Conservation (phyloP, 2,797 vertebrate species). For the Sarcoramphus papa region DNA sequence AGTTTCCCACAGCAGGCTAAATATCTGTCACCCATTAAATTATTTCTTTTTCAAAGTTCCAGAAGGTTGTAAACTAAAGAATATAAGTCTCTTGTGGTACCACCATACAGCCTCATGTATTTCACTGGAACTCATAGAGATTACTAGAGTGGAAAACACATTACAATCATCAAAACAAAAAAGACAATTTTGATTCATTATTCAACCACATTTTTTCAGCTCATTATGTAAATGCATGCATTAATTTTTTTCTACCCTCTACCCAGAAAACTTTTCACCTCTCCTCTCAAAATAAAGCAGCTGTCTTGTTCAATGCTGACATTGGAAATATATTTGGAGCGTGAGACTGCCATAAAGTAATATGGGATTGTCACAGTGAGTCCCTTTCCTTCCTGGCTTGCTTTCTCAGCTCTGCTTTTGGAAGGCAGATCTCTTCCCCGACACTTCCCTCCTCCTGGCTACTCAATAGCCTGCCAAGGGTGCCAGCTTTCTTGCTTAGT, state of each 20-base stretch:
- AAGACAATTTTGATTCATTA: not conserved
- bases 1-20: not conserved
- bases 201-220: not conserved
- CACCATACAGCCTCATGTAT: not conserved
- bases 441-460: not conserved
- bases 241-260: not conserved
- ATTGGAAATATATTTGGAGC: not conserved
- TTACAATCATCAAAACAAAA: not conserved
- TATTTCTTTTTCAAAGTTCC: not conserved
- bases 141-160: not conserved
- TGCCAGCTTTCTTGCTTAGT: not conserved
- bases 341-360: rapidly evolving
- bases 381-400: not conserved
- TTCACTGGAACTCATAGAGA: not conserved
- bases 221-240: not conserved
- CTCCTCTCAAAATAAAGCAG: not conserved
- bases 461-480: not conserved
- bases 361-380: rapidly evolving
- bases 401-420: not conserved
- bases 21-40: not conserved
- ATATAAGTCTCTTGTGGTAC: not conserved
- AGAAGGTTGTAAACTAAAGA: not conserved
- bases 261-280: not conserved
- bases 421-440: not conserved
- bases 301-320: not conserved